Evolutionary conservation across 2,113 vertebrate genomes (phyloP).

Genomic region (Xenopus tropicalis): UCB_Xtro_10.0 CM004444.2:25912501-25913000

Average conservation of each 20-base stretch:
- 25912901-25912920: background rate
- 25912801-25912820: conserved; percentile 64
- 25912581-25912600: background rate
- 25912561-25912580: no score
- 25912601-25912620: conserved; percentile 63
- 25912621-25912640: conserved; percentile 71
- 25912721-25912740: conserved; percentile 69
- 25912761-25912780: conserved; percentile 76
- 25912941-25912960: background rate
- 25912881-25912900: background rate
- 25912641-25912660: conserved; percentile 71
- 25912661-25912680: conserved; percentile 75
- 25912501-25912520: no score
- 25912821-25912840: conserved; percentile 56
- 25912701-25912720: conserved; percentile 79
- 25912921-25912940: no score
- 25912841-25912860: conserved; percentile 64
- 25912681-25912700: conserved; percentile 81
- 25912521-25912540: no score
- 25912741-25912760: conserved; percentile 76
- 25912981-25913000: no score
- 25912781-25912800: conserved; percentile 69
- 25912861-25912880: conserved; percentile 9
- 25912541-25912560: no score
- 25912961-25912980: no score